Conservation (phyloP, 2,888 invertebrate genomes). For the Tipula unca region DNA sequence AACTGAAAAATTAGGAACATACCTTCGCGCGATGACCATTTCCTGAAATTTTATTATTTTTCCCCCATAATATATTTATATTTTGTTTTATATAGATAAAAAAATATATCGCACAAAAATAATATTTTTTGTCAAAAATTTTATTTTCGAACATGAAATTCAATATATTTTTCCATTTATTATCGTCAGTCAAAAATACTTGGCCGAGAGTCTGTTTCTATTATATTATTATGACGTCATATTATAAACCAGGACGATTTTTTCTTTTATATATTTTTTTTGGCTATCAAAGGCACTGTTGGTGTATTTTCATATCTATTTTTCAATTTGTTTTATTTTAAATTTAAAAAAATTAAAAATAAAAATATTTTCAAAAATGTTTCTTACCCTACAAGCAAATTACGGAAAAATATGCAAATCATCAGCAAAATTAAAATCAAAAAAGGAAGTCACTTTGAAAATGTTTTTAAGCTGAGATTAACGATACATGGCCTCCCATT, state of each 20-base stretch:
- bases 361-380: neutral
- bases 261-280: neutral
- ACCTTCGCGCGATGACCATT: neutral
- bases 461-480: neutral
- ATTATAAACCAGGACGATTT: neutral
- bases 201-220: slow-evolving; percentile 36
- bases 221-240: neutral
- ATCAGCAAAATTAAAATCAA: neutral
- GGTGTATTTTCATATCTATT: slow-evolving; percentile 1
- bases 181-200: slow-evolving; percentile 41
- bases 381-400: slow-evolving; percentile 21
- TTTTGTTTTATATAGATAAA: slow-evolving; percentile 31
- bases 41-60: neutral
- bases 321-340: slow-evolving; percentile 16
- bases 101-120: slow-evolving; percentile 31
- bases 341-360: slow-evolving; percentile 15
- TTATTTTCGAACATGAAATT: neutral
- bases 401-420: neutral
- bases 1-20: neutral
- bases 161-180: slow-evolving; percentile 23
- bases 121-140: neutral
- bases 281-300: slow-evolving; percentile 17
- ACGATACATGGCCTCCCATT: neutral
- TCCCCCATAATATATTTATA: slow-evolving; percentile 30
- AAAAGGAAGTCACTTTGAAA: neutral